These are phyloP conservation scores for Tetrax tetrax DNA, from an alignment of 2,113 vertebrate genomes.

Conservation along the genomic window DNA sequence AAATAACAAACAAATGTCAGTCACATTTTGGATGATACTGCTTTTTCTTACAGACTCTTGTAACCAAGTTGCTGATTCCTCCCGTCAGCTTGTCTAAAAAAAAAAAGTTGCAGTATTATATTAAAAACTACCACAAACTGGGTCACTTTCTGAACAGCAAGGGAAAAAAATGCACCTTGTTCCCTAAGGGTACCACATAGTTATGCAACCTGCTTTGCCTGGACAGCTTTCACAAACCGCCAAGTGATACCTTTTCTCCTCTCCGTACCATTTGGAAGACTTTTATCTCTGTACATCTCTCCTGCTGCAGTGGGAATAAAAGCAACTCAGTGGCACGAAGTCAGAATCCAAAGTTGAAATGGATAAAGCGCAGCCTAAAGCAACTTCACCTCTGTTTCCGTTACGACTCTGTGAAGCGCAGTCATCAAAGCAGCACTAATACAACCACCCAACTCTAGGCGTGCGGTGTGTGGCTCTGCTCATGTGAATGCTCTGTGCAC, in stretches of 20 bases:
- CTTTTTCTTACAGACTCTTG: background rate
- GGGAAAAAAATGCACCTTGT: background rate
- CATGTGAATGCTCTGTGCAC: background rate
- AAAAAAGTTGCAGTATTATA: background rate
- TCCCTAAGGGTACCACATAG: constrained; percentile 1
- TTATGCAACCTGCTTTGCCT: constrained; percentile 27
- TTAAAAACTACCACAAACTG: constrained; percentile 9
- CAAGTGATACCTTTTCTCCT: background rate
- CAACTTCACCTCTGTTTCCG: constrained; percentile 23
- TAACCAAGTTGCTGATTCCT: background rate
- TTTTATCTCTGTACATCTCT: constrained; percentile 47
- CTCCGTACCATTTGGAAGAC: background rate
- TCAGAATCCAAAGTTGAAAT: constrained; percentile 4
- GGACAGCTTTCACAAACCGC: constrained; percentile 15
- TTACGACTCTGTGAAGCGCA: background rate
- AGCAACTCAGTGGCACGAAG: constrained; percentile 3
- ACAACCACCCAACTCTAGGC: background rate
- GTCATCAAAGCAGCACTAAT: constrained; percentile 1
- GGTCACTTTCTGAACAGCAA: constrained; percentile 2
- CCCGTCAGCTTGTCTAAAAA: background rate
- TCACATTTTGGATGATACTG: background rate
- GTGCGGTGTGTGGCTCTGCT: background rate
- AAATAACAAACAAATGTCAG: background rate
- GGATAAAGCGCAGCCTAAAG: constrained; percentile 51
- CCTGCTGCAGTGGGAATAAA: constrained; percentile 38